Base-by-base conservation (phyloP, 1,140 invertebrate species). In the Drosophila orena region DNA sequence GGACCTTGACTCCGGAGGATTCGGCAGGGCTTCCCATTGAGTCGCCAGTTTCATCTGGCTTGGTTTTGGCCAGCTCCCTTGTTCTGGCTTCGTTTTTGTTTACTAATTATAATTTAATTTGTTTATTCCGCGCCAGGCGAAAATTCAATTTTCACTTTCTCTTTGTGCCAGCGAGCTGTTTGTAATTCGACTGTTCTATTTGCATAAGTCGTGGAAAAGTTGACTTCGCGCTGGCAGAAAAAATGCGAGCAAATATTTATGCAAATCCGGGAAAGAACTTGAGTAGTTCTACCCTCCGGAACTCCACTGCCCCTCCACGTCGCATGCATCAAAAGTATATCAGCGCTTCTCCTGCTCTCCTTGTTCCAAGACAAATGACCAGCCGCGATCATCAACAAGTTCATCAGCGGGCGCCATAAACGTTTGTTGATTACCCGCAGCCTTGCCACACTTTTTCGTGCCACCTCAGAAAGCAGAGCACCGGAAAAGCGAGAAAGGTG, bases 401-500 rank as follows among this genome's bases (percentile, higher is more conserved):
- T 88, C 75, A 89, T 86, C 79, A 84, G 61, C 72, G 84, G 83
- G 62, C 75, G 65, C 64, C 83, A 73, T 83, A 89, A 88, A 79
- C 84, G 84, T 76, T 88, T 88, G 84, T 88, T 88, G 83, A 88
- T 88, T 88, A 88, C 83, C 83, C 84, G 76, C 84, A 86, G 72
- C 75, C 70, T 83, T 76, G 83, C 83, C 83, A 88, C 84, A 86
- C 64, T 71, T 81, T 85, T 54, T 58, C 38, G 50, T 55, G 46
- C 52, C 8, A 38, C 60, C 38, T 27, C 22, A 10, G 44, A 30
- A 37, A 14, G 37, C 14, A 12, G 35, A 30, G 27, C 27, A 30
- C 6, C 27, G 27, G 30, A 30, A 7, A 4, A 12, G 37, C 2
- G 37, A 14, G 4, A 38, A 12, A 38, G 4, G 37, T 14, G 37